A percentile compares a stretch with the other conserved stretches of the same genome.
phyloP scores from a whole-genome alignment of 2,113 vertebrate species.

The Pipa parva region DNA sequence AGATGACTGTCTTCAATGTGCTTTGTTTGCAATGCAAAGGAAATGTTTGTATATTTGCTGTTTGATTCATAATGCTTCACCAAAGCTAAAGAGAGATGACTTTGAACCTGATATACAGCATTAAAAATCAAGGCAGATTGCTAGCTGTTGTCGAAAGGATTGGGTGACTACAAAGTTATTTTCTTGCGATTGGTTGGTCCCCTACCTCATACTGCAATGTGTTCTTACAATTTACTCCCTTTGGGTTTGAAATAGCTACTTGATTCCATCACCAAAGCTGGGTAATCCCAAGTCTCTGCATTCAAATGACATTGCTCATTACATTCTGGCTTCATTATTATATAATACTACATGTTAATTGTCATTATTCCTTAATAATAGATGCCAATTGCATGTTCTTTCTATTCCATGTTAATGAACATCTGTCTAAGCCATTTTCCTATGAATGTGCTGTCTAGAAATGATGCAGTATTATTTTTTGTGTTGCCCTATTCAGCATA shows the following conservation, averaged over 20 bases:
- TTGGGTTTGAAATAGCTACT: neutral
- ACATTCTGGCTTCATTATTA: conserved; percentile 13
- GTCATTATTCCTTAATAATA: conserved; percentile 38
- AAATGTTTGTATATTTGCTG: too few relatives aligned
- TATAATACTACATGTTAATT: conserved; percentile 35
- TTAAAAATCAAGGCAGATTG: too few relatives aligned
- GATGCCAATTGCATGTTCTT: conserved; percentile 33
- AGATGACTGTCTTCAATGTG: too few relatives aligned
- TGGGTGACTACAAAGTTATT: too few relatives aligned
- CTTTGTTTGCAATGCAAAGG: too few relatives aligned
- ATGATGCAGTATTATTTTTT: conserved; percentile 27
- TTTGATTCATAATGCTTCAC: too few relatives aligned
- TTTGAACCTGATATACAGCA: too few relatives aligned
- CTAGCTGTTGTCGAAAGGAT: too few relatives aligned
- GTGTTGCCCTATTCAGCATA: neutral
- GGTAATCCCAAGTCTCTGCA: conserved; percentile 1
- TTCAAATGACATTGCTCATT: conserved; percentile 18
- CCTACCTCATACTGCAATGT: neutral
- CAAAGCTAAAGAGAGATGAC: too few relatives aligned
- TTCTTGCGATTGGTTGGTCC: too few relatives aligned
- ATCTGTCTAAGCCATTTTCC: conserved; percentile 22
- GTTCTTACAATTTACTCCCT: conserved; percentile 8
- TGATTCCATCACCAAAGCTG: neutral
- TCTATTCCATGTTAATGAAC: conserved; percentile 39
- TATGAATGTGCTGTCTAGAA: conserved; percentile 25